A percentile compares a stretch with the other conserved stretches of the same genome.
phyloP scores from a whole-genome alignment of 2,113 vertebrate genomes.

The Hydropotes inermis region DNA sequence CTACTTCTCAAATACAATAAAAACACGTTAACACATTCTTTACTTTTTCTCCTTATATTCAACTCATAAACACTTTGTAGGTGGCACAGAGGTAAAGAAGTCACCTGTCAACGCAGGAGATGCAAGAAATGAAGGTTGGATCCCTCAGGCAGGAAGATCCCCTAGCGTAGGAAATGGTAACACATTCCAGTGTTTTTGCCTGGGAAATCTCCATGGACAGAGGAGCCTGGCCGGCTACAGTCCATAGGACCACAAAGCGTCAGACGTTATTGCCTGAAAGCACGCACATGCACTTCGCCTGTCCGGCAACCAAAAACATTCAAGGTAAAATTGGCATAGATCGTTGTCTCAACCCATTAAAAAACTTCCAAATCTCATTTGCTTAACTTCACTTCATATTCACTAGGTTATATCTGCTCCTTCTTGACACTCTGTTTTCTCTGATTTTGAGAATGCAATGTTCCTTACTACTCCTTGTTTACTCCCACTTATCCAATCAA shows the following conservation, averaged over 20 bases:
- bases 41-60: background rate
- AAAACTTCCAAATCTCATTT: background rate
- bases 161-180: background rate
- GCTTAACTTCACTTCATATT: background rate
- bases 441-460: background rate
- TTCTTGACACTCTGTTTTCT: background rate
- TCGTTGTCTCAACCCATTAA: background rate
- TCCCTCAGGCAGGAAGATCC: background rate
- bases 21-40: background rate
- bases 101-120: background rate
- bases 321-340: background rate
- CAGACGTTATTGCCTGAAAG: background rate
- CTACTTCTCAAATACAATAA: background rate
- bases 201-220: background rate
- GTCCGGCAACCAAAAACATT: background rate
- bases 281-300: fast-evolving
- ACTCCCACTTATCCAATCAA: background rate
- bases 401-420: background rate
- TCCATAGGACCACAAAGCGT: background rate
- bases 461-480: background rate
- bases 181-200: background rate
- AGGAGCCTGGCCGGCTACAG: background rate
- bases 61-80: background rate
- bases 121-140: background rate
- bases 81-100: background rate